A percentile compares a stretch with the other conserved stretches of the same genome.
phyloP scores from a whole-genome alignment of 2,888 invertebrate species.

The Epinotia bilunana region DNA sequence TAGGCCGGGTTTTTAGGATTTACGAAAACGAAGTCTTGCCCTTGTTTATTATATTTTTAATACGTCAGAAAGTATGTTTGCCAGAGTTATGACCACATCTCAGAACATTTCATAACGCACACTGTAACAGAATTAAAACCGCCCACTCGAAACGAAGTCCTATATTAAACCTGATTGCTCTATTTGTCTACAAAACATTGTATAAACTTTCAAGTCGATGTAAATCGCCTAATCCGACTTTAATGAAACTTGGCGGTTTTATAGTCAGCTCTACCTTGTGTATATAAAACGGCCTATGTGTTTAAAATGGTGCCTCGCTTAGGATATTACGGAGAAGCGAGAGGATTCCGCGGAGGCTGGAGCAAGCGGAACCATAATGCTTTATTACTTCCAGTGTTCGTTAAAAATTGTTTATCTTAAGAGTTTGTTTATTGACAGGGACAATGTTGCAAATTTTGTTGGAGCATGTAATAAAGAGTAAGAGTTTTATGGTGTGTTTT shows the following conservation, averaged over 20 bases:
- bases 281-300: constrained; percentile 19
- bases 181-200: constrained; percentile 41
- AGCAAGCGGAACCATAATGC: constrained; percentile 41
- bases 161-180: constrained; percentile 38
- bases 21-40: neutral
- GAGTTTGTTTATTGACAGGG: constrained; percentile 33
- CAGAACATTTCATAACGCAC: constrained; percentile 3
- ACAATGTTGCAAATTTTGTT: constrained; percentile 35
- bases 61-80: neutral
- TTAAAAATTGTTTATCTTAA: constrained; percentile 43
- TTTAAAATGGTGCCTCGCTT: neutral
- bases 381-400: constrained; percentile 42
- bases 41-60: neutral
- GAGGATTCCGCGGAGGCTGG: constrained; percentile 4
- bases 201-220: constrained; percentile 42
- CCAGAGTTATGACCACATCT: neutral
- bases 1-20: no score
- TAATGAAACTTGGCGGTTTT: constrained; percentile 46
- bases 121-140: constrained; percentile 3
- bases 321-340: neutral
- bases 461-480: constrained; percentile 13
- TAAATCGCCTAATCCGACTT: constrained; percentile 44
- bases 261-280: constrained; percentile 29
- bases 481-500: constrained; percentile 16
- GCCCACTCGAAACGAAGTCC: constrained; percentile 1